phyloP scores from a whole-genome alignment of 2,888 invertebrate genomes.

The Polyploca ridens region DNA sequence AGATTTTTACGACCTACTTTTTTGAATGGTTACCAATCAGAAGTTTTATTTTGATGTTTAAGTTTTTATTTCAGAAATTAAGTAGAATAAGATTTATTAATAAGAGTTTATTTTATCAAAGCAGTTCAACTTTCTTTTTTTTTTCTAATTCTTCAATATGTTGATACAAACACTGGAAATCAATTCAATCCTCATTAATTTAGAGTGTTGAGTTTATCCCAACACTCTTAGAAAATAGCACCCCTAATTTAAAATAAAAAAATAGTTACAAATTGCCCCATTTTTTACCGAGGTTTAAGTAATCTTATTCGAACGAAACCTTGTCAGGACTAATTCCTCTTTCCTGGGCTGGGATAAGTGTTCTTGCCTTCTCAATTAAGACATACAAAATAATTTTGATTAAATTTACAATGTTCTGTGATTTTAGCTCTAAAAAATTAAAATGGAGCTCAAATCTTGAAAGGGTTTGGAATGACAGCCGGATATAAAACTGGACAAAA shows the following conservation, averaged over 20 bases:
- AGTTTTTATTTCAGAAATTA: no score
- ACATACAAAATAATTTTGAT: not conserved
- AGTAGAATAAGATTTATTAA: no score
- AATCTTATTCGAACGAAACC: constrained; percentile 36
- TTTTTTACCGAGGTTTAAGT: constrained; percentile 33
- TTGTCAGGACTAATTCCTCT: constrained; percentile 40
- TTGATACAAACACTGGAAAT: no score
- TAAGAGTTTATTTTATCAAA: no score
- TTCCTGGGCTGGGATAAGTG: constrained; percentile 39
- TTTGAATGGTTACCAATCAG: not conserved
- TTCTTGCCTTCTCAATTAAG: constrained; percentile 14
- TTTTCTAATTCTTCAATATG: no score
- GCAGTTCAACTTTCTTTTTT: no score
- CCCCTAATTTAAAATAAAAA: not conserved
- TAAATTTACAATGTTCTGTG: not conserved
- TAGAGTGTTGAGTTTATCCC: not conserved
- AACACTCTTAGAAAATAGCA: not conserved
- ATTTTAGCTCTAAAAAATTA: not conserved
- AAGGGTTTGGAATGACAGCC: not conserved
- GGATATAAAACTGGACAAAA: no score
- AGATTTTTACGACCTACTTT: not conserved
- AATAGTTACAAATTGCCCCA: constrained; percentile 23
- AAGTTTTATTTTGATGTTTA: no score
- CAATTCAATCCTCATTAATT: not conserved
- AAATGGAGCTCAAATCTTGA: not conserved